A percentile compares a stretch with the other conserved stretches of the same genome.
phyloP scores from a whole-genome alignment of 1,140 invertebrate genomes.

The Colletes gigas region DNA sequence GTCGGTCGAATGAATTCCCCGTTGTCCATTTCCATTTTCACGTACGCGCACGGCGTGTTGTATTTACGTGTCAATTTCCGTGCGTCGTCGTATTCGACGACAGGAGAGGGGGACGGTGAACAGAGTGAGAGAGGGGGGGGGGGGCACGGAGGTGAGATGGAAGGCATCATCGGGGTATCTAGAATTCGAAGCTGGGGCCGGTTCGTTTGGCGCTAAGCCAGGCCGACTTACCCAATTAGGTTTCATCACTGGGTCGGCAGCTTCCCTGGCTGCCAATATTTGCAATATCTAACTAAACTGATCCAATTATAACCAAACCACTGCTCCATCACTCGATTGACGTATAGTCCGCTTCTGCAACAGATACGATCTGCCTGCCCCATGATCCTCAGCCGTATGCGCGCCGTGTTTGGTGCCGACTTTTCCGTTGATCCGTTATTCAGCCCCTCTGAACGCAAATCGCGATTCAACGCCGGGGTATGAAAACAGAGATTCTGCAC shows the following conservation, averaged over 20 bases:
- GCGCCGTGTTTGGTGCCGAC: neutral
- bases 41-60: constrained; percentile 41
- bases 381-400: neutral
- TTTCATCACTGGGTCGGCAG: constrained; percentile 78
- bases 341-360: constrained; percentile 49
- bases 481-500: too few species aligned
- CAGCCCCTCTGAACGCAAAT: too few species aligned
- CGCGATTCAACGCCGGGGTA: neutral
- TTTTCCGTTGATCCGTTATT: neutral
- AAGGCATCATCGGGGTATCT: constrained; percentile 55
- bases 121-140: too few species aligned
- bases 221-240: constrained; percentile 80
- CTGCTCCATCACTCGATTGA: constrained; percentile 69
- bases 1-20: constrained; percentile 56
- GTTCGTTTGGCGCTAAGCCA: constrained; percentile 75
- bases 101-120: neutral
- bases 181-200: constrained; percentile 60
- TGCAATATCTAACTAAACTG: constrained; percentile 77
- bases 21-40: constrained; percentile 59
- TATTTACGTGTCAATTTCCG: constrained; percentile 66
- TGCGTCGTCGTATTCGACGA: constrained; percentile 19
- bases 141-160: constrained; percentile 1
- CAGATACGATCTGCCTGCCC: constrained; percentile 40
- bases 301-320: constrained; percentile 77
- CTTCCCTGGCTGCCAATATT: constrained; percentile 79